Evolutionary conservation across 2,797 vertebrate species (phyloP), one percentile per base, ranked within the genome.

Genomic region (Halcyon smyrnensis): DNA sequence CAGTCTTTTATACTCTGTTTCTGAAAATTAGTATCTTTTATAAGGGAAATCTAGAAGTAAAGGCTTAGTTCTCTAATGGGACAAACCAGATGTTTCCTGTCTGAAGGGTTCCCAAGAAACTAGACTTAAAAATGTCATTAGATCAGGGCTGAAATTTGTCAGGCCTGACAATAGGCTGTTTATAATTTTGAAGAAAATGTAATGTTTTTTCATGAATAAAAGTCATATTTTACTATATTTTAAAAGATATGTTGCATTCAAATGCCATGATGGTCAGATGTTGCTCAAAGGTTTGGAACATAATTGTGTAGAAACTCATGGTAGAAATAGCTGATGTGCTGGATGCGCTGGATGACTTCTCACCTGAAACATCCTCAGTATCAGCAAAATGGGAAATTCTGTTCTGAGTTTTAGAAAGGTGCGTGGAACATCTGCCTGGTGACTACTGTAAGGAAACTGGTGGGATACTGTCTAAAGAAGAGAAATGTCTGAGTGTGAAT

Each of bases 71-170:
- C 94, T 70, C 53, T 63, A 57, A 23, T 27, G 60, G 60, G 45
- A 54, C 62, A 67, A 80, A 60, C 27, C 91, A 96, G 94, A 95
- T 97, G 94, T 97, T 95, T 94, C 60, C 57, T 71, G n/a, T 95
- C 74, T 94, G 91, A 91, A 91, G 6, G 20, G 3, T 73, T 84
- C 74, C 85, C 91, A 95, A 80, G 75, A 71, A 94, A 77, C 45
- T 48, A 70, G 53, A 53, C 39, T 94, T 97, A 85, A 96, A 95
- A 87, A 82, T 93, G 85, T 74, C 87, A 50, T 79, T 95, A 89
- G 48, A 82, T 9, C 15, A 71, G 56, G 51, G 37, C 36, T 95
- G 95, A 96, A 89, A 91, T 88, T 94, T 91, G 15, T 94, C 89
- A 93, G 74, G 32, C 39, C 51, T 89, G 63, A 90, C 27, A 79